A percentile compares a stretch with the other conserved stretches of the same genome.
Evolutionary conservation across 1,140 invertebrate genomes (phyloP).

Genomic region (Zaprionus camerounensis): DNA sequence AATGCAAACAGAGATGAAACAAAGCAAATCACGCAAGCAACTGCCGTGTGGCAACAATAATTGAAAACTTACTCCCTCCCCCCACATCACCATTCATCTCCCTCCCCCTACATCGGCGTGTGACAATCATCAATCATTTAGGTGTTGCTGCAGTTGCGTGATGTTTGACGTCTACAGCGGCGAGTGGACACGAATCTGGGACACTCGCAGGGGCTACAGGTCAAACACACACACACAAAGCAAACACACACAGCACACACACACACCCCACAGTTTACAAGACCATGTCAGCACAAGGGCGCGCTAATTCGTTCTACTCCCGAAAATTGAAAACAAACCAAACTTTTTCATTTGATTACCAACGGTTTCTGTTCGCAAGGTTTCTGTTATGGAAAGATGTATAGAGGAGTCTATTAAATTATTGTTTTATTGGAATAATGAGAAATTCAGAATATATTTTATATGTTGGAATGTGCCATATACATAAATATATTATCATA

Average conservation of each 20-base stretch:
- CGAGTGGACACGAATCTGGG: slow-evolving; percentile 20
- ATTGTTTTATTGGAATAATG: no score
- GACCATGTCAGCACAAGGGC: slow-evolving; percentile 8
- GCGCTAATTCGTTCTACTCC: slow-evolving; percentile 31
- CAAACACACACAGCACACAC: background rate
- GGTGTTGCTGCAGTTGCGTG: slow-evolving; percentile 54
- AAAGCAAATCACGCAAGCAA: slow-evolving; percentile 69
- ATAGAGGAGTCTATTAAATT: no score
- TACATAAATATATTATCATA: no score
- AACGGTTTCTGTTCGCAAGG: background rate
- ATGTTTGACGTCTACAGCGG: slow-evolving; percentile 4
- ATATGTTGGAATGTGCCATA: no score
- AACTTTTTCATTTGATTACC: slow-evolving; percentile 15
- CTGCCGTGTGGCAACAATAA: slow-evolving; percentile 65
- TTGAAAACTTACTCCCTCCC: slow-evolving; percentile 55
- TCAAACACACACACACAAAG: slow-evolving; percentile 6
- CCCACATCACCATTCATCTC: slow-evolving; percentile 7
- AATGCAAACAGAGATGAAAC: slow-evolving; percentile 51
- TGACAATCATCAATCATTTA: slow-evolving; percentile 76
- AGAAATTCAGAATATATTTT: no score
- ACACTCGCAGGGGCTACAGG: slow-evolving; percentile 26
- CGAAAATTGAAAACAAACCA: background rate
- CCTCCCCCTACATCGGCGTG: slow-evolving; percentile 13
- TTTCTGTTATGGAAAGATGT: background rate
- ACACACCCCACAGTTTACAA: slow-evolving; percentile 4